These are phyloP conservation scores for Drosophila truncata DNA, from an alignment of 1,140 invertebrate genomes.

Conservation along the genomic window DNA sequence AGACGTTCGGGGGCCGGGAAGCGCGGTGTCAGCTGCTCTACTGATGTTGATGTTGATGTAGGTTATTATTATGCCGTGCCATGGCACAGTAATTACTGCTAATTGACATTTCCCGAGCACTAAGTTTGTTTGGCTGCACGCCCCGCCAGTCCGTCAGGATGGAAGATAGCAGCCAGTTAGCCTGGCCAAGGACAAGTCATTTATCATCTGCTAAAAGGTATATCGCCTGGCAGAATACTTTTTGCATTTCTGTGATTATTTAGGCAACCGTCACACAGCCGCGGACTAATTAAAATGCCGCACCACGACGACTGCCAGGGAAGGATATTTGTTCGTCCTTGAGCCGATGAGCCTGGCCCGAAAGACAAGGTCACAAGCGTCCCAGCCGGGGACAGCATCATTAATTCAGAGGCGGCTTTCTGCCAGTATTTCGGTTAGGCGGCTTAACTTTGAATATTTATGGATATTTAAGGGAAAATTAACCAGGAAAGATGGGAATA, in stretches of 20 bases:
- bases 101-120: conserved; percentile 72
- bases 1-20: conserved; percentile 12
- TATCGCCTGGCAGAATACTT: conserved; percentile 16
- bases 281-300: conserved; percentile 71
- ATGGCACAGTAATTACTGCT: conserved; percentile 74
- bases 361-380: conserved; percentile 51
- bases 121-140: conserved; percentile 25
- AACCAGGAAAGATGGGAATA: conserved; percentile 5
- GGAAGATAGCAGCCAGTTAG: conserved; percentile 30
- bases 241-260: conserved; percentile 48
- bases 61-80: conserved; percentile 68
- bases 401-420: conserved; percentile 56
- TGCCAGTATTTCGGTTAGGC: conserved; percentile 25
- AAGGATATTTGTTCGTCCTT: conserved; percentile 48
- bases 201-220: conserved; percentile 42
- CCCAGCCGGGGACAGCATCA: conserved; percentile 60
- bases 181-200: conserved; percentile 54
- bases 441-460: conserved; percentile 57
- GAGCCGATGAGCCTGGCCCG: conserved; percentile 8
- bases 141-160: conserved; percentile 1
- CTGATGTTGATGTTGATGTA: conserved; percentile 56
- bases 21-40: conserved; percentile 33
- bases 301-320: conserved; percentile 13
- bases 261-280: conserved; percentile 29
- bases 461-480: conserved; percentile 43